Evolutionary conservation across 2,113 vertebrate species (phyloP).

Genomic region (Ceyx margarethae): DNA sequence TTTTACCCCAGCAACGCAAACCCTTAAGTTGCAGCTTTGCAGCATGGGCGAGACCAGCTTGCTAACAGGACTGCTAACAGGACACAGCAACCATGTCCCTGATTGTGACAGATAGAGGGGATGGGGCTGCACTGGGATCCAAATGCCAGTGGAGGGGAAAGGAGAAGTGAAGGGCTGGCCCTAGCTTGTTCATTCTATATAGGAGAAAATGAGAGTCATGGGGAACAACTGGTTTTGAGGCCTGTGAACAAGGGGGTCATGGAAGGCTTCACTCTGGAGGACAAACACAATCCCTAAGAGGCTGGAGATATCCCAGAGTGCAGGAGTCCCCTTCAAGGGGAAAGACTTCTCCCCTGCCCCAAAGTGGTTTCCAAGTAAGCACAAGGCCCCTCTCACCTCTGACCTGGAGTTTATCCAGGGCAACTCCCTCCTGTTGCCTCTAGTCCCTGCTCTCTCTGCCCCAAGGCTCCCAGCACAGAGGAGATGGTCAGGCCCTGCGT

Average conservation of each 20-base stretch:
- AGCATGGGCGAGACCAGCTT: neutral
- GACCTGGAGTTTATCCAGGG: slow-evolving; percentile 28
- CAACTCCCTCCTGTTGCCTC: neutral
- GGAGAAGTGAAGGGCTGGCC: neutral
- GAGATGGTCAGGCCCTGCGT: rapidly evolving
- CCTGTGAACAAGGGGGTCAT: neutral
- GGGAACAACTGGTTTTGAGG: neutral
- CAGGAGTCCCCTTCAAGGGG: neutral
- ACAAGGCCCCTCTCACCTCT: neutral
- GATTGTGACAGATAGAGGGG: rapidly evolving
- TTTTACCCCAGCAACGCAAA: neutral
- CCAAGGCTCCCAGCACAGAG: rapidly evolving
- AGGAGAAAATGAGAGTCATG: neutral
- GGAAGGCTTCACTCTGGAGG: neutral
- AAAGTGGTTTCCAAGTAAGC: neutral
- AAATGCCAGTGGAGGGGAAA: neutral
- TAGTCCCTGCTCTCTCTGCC: neutral
- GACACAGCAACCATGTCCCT: rapidly evolving
- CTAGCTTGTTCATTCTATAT: rapidly evolving
- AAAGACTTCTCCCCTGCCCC: neutral
- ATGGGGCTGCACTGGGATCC: neutral
- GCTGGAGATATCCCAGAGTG: neutral
- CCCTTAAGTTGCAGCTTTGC: neutral
- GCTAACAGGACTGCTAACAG: too few species aligned
- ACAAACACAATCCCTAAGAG: neutral